phyloP scores from a whole-genome alignment of 2,113 vertebrate genomes.

The Sigmodon hispidus region DNA sequence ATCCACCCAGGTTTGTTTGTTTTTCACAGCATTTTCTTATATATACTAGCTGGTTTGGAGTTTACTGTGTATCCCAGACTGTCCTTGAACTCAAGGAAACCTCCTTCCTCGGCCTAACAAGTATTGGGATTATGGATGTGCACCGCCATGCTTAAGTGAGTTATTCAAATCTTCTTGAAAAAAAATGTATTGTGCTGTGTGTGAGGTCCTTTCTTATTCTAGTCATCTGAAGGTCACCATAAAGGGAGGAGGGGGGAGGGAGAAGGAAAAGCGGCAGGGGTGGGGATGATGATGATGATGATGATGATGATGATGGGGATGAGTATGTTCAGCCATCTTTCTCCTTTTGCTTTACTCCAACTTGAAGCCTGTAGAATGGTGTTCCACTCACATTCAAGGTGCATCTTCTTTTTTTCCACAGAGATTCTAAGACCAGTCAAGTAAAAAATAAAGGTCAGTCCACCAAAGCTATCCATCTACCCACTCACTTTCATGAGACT shows the following conservation, averaged over 20 bases:
- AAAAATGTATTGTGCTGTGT: neutral
- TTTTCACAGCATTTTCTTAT: neutral
- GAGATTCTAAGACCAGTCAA: neutral
- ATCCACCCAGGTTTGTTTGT: neutral
- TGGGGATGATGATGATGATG: too few species aligned
- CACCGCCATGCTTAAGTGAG: too few species aligned
- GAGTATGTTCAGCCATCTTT: neutral
- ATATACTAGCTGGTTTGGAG: neutral
- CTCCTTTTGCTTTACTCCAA: neutral
- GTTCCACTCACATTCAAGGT: neutral
- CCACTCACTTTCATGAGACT: fast-evolving
- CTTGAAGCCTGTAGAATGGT: neutral
- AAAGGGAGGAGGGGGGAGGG: neutral
- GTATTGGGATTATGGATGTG: neutral
- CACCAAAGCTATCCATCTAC: neutral
- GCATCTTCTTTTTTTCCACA: neutral
- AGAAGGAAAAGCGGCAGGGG: neutral
- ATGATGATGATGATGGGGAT: too few species aligned
- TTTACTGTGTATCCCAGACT: neutral
- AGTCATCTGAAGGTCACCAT: neutral
- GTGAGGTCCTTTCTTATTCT: neutral
- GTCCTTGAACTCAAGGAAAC: neutral
- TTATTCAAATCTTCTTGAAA: neutral
- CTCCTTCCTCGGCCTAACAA: neutral
- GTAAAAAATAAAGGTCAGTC: neutral